Conservation (phyloP, 1,140 invertebrate species). For the Nebria ingens region DNA sequence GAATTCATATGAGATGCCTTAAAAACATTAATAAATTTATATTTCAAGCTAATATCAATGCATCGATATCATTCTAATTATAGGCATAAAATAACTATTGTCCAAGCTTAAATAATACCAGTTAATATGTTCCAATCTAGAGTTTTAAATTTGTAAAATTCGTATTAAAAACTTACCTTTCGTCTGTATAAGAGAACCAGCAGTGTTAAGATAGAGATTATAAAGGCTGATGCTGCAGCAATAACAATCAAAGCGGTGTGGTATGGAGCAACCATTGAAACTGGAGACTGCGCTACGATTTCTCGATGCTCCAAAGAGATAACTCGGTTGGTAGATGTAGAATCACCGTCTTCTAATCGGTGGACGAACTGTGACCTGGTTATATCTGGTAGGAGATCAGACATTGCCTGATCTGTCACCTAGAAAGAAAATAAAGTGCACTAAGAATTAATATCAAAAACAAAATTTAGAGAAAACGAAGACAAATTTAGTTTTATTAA, state of each 20-base stretch:
- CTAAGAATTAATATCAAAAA: background rate
- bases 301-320: slow-evolving; percentile 54
- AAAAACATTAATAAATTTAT: slow-evolving; percentile 12
- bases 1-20: slow-evolving; percentile 34
- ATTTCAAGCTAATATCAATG: background rate
- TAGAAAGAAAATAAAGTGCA: slow-evolving; percentile 23
- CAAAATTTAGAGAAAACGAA: slow-evolving; percentile 4
- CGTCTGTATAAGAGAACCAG: slow-evolving; percentile 55
- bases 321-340: slow-evolving; percentile 33
- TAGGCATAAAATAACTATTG: background rate
- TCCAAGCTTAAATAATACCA: background rate
- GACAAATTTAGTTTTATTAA: background rate
- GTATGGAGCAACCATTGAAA: slow-evolving; percentile 53
- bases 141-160: background rate
- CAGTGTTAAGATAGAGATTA: slow-evolving; percentile 57
- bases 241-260: slow-evolving; percentile 59
- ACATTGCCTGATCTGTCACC: slow-evolving; percentile 46
- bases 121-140: background rate
- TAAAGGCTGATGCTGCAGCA: slow-evolving; percentile 56
- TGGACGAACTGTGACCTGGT: slow-evolving; percentile 51
- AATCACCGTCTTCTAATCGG: slow-evolving; percentile 36
- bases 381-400: slow-evolving; percentile 50
- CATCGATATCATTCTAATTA: slow-evolving; percentile 2
- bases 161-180: slow-evolving; percentile 39
- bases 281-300: slow-evolving; percentile 51